Evolutionary conservation across 1,140 invertebrate species (phyloP).

Genomic region (Charaxes varanes): DNA sequence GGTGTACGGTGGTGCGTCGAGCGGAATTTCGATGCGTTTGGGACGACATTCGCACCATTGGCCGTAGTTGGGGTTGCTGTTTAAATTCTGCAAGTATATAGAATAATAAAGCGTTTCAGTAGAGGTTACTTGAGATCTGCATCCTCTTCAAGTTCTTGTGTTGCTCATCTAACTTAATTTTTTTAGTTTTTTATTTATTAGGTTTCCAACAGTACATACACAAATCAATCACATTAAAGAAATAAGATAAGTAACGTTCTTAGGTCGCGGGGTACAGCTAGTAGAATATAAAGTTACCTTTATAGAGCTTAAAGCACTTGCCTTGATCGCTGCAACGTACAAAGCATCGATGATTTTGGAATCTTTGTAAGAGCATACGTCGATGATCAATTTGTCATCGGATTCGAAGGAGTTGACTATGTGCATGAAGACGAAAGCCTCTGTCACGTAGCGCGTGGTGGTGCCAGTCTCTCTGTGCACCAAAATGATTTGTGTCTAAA

Average conservation of each 20-base stretch:
- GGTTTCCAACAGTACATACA: too few species aligned
- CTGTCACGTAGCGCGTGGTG: conserved; percentile 77
- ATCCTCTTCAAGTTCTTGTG: neutral
- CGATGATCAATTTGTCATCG: conserved; percentile 81
- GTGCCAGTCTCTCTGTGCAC: conserved; percentile 78
- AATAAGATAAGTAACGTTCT: too few species aligned
- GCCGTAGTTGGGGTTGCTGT: conserved; percentile 85
- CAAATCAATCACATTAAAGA: too few species aligned
- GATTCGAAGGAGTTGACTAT: conserved; percentile 91
- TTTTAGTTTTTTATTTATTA: too few species aligned
- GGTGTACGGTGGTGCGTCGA: conserved; percentile 74
- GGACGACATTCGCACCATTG: conserved; percentile 84
- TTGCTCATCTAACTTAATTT: conserved; percentile 34
- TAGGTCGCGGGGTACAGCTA: too few species aligned
- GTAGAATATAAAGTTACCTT: too few species aligned
- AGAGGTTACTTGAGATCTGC: neutral
- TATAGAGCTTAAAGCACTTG: too few species aligned
- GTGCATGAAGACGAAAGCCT: conserved; percentile 90
- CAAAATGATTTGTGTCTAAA: conserved; percentile 83
- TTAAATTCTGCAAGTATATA: conserved; percentile 75
- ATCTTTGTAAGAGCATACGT: conserved; percentile 89
- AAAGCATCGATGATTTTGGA: conserved; percentile 88
- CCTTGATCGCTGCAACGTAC: conserved; percentile 87
- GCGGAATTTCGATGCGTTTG: conserved; percentile 81
- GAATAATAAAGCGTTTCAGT: conserved; percentile 46